Conservation (phyloP, 2,113 vertebrate species). For the Crotophaga sulcirostris region DNA sequence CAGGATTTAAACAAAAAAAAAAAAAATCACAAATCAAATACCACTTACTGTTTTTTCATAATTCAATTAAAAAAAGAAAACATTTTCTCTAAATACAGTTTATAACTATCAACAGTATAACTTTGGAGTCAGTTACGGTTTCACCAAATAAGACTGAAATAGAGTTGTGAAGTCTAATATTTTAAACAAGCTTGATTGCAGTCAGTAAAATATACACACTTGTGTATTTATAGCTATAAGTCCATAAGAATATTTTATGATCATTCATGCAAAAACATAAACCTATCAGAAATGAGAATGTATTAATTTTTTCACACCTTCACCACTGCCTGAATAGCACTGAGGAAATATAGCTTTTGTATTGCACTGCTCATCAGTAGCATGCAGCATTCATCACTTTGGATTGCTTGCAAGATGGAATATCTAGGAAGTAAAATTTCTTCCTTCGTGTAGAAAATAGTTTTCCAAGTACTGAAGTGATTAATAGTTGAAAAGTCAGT, state of each 20-base stretch:
- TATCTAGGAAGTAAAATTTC: neutral
- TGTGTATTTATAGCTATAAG: neutral
- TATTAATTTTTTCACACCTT: neutral
- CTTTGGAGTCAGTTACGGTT: neutral
- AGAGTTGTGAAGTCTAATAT: neutral
- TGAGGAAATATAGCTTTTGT: rapidly evolving
- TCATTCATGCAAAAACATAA: neutral
- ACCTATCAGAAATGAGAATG: neutral
- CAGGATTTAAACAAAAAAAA: neutral
- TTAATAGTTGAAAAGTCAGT: neutral
- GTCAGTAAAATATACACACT: neutral
- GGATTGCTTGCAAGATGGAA: neutral
- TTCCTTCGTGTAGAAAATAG: neutral
- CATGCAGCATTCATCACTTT: neutral
- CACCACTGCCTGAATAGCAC: neutral
- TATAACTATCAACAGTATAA: neutral
- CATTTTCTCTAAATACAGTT: neutral
- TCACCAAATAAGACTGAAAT: neutral
- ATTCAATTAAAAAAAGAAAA: neutral
- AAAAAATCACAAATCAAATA: neutral
- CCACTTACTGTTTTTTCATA: neutral
- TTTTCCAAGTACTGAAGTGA: neutral
- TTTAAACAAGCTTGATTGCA: neutral
- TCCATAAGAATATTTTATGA: neutral
- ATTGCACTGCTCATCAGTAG: neutral